Evolutionary conservation across 2,113 vertebrate genomes (phyloP).

Genomic region (Grallaria varia): DNA sequence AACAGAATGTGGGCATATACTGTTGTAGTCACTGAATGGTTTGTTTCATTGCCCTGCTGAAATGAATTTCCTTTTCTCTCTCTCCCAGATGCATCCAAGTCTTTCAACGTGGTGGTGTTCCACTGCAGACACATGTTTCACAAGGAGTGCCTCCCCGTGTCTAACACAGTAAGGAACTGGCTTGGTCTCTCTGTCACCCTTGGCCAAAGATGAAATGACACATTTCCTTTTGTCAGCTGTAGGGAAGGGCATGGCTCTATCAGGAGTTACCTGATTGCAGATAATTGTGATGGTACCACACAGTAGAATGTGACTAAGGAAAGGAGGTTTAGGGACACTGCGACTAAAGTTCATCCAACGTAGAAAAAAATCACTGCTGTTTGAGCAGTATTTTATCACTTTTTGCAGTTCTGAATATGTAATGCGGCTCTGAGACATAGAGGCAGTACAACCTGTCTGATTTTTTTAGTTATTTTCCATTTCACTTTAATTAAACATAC

Average conservation of each 20-base stretch:
- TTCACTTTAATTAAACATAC: background rate
- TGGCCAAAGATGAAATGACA: background rate
- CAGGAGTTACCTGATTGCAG: background rate
- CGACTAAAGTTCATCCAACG: background rate
- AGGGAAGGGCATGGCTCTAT: background rate
- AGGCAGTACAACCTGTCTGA: background rate
- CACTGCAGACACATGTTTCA: slow-evolving; percentile 99
- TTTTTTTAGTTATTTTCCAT: background rate
- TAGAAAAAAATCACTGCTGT: background rate
- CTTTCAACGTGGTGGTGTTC: slow-evolving; percentile 89
- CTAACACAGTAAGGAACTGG: slow-evolving; percentile 81
- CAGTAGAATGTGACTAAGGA: background rate
- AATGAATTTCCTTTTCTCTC: slow-evolving; percentile 8
- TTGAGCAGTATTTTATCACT: background rate
- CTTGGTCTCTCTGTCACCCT: background rate
- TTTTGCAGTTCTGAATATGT: background rate
- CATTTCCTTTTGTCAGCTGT: background rate
- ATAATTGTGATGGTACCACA: background rate
- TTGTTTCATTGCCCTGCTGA: background rate
- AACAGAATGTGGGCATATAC: background rate
- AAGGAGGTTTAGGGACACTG: background rate
- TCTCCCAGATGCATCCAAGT: slow-evolving; percentile 85
- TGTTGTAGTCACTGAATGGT: background rate
- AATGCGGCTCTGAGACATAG: background rate
- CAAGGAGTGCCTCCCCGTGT: slow-evolving; percentile 90